Evolutionary conservation across 2,797 vertebrate genomes (phyloP).

Genomic region (Micromesistius poutassou): DNA sequence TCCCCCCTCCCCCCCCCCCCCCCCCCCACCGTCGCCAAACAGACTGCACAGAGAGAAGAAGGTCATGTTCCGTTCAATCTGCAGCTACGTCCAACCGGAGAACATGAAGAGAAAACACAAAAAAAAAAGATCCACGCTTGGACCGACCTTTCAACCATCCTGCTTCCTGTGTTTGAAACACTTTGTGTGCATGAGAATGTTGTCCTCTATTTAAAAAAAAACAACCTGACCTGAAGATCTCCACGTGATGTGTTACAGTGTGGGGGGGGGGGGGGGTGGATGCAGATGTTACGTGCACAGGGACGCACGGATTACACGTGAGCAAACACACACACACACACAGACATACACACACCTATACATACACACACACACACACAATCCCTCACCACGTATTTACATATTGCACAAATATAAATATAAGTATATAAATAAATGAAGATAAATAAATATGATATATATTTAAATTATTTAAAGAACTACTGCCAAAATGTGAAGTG

Average conservation of each 20-base stretch:
- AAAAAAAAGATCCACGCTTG: slow-evolving; percentile 75
- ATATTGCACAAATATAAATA: slow-evolving; percentile 65
- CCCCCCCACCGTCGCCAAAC: slow-evolving; percentile 22
- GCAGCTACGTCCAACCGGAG: slow-evolving; percentile 93
- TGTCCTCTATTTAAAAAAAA: slow-evolving; percentile 88
- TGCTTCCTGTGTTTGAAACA: slow-evolving; percentile 99
- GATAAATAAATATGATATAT: slow-evolving; percentile 56
- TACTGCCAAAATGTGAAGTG: slow-evolving; percentile 94
- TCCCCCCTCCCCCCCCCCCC: neutral
- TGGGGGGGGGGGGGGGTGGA: neutral
- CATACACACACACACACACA: slow-evolving; percentile 27
- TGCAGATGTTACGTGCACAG: slow-evolving; percentile 17
- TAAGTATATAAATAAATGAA: slow-evolving; percentile 79
- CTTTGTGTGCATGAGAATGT: slow-evolving; percentile 99
- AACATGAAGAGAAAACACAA: slow-evolving; percentile 36
- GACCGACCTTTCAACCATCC: slow-evolving; percentile 98
- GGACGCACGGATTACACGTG: slow-evolving; percentile 44
- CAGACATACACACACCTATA: slow-evolving; percentile 32
- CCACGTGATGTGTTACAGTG: slow-evolving; percentile 18
- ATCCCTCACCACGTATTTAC: slow-evolving; percentile 46
- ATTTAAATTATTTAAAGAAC: slow-evolving; percentile 80
- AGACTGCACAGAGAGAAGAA: slow-evolving; percentile 91
- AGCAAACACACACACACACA: slow-evolving; percentile 34
- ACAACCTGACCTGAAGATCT: slow-evolving; percentile 48
- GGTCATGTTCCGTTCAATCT: slow-evolving; percentile 96